Evolutionary conservation across 2,888 invertebrate species (phyloP), one percentile per base, ranked within the genome.

Genomic region (Tenthredo livida): DNA sequence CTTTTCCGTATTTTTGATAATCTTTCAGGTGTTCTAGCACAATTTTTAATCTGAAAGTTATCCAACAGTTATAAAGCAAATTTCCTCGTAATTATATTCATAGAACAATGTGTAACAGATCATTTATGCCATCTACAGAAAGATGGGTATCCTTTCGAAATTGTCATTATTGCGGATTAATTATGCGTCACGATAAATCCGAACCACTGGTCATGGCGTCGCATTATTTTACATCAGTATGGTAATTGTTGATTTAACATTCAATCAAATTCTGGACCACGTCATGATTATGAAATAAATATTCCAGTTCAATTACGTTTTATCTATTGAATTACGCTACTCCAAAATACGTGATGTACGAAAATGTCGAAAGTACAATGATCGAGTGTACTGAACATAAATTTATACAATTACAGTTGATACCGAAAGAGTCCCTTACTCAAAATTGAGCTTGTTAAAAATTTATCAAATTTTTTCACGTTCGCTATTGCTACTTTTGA

Each of bases 221-320:
- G 73, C 40, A 43, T 73, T 21, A 73, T 73, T 40, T 73, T 73
- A 43, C 43, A 10, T n/a, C n/a, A 40, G 7, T 70, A 47, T 15
- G 15, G 15, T 47, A 47, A 50, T 54, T 29, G 70, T 37, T 33
- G 37, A 40, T 43, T n/a, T 4, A 3, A 73, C n/a, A n/a, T 21
- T 25, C 43, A 40, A 43, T 43, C n/a, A 43, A 73, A 73, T 43
- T 10, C 29, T 25, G 1, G 25, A 9, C 43, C 73, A 73, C 43
- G 9, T 73, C 21, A 25, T 73, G 17, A 21, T 43, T n/a, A 17
- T 21, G 10, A 15, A 21, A 73, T 29, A 10, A 29, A n/a, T 37
- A 17, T n/a, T 25, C 5, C 1, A 12, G 10, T 43, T 40, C 15
- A 43, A 73, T 43, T 21, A 21, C 3, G 43, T 43, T 40, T 21